Base-by-base conservation (phyloP, 1,140 invertebrate genomes). In the Musca domestica region DNA sequence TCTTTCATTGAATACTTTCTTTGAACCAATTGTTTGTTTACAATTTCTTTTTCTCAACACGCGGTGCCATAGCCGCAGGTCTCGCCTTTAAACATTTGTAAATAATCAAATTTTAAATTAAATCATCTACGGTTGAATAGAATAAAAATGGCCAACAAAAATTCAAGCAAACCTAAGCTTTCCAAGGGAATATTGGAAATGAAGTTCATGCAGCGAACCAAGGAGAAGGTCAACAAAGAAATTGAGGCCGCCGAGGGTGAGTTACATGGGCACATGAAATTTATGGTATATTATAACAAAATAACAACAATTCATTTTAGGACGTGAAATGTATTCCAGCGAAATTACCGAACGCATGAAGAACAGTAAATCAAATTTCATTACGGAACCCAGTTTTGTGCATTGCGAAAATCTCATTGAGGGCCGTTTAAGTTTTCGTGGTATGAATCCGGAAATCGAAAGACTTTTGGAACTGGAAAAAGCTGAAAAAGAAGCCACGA, bases 151-250 rank as follows among this genome's bases (percentile, higher is more conserved):
- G 71, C 76, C 14, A 61, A 74, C 0, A 78, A 80, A 74, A 56
- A 66, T 64, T 17, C 30, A 0, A 85, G 77, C 71, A 61, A 61
- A 34, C 74, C 81, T 9, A 83, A 84, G 49, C 76, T 92, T 34
- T 91, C 90, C 0, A 91, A 90, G 75, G 85, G 87, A 12, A 86
- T 91, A 63, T 76, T 92, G 69, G 88, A 91, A 68, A 92, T 92
- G 90, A 91, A 91, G 86, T 96, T 96, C 82, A 96, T 96, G 94
- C 92, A 93, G 81, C 89, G 88, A 75, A 93, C 91, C 41, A 95
- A 93, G 83, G 89, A 93, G 52, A 89, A 91, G 76, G 87, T 92
- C 14, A 88, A 91, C 71, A 88, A 90, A 75, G 89, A 94, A 81
- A 76, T 86, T 51, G 89, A 90, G 82, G 90, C 92, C 77, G 86